Percentiles rank a stretch among this genome's conserved stretches.
These are phyloP conservation scores for Gryon sp. DNA, from an alignment of 1,140 invertebrate species.

Conservation along the genomic window DNA sequence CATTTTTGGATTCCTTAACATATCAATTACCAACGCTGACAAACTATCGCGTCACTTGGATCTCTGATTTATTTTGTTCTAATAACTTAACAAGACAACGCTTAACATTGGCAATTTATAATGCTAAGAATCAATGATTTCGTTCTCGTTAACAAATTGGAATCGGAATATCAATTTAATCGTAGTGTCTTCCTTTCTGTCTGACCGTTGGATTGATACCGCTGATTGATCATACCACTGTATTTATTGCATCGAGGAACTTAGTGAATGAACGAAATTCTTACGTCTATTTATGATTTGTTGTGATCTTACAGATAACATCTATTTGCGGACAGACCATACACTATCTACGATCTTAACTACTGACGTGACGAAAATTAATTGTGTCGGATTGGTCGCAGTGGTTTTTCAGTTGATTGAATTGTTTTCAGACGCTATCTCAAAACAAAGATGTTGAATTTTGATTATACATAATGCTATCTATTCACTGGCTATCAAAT, in stretches of 20 bases:
- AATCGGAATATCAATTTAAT: constrained; percentile 30
- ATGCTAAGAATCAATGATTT: constrained; percentile 18
- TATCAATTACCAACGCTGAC: constrained; percentile 54
- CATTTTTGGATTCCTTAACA: background rate
- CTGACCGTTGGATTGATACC: no score
- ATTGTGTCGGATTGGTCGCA: constrained; percentile 24
- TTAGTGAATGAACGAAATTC: constrained; percentile 25
- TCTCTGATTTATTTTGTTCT: constrained; percentile 56
- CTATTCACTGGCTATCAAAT: constrained; percentile 6
- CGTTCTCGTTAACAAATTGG: constrained; percentile 41
- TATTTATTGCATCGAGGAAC: constrained; percentile 20
- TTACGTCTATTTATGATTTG: constrained; percentile 54
- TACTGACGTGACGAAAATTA: constrained; percentile 45
- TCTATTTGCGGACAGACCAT: constrained; percentile 40
- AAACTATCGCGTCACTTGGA: constrained; percentile 40
- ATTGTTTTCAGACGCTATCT: constrained; percentile 35
- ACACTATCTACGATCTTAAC: constrained; percentile 50
- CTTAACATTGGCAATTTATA: constrained; percentile 26
- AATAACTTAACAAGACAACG: constrained; percentile 24
- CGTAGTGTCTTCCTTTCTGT: no score
- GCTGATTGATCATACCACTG: constrained; percentile 22
- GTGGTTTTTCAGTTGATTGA: constrained; percentile 38
- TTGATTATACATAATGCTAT: constrained; percentile 9
- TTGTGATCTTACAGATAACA: constrained; percentile 44
- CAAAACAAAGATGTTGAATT: constrained; percentile 27